Evolutionary conservation across 2,888 invertebrate genomes (phyloP).

Genomic region (Rapana venosa): DNA sequence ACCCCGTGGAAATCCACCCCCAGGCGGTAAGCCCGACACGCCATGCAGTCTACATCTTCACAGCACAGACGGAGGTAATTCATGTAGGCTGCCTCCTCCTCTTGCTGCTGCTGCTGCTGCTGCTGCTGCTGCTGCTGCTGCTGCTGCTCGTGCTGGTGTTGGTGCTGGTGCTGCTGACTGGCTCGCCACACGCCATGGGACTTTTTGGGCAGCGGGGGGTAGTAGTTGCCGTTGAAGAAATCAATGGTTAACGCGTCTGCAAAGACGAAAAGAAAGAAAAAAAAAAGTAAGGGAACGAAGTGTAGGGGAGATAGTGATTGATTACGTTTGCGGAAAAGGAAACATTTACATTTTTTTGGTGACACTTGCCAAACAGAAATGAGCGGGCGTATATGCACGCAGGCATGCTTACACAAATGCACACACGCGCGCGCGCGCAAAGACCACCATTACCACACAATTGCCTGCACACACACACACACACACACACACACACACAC

Average conservation of each 20-base stretch:
- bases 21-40: slow-evolving; percentile 47
- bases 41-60: slow-evolving; percentile 51
- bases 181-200: background rate
- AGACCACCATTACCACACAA: too few species aligned
- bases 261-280: slow-evolving; percentile 35
- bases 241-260: slow-evolving; percentile 69
- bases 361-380: too few species aligned
- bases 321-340: too few species aligned
- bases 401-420: too few species aligned
- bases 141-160: background rate
- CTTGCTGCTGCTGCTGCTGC: background rate
- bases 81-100: background rate
- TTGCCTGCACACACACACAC: too few species aligned
- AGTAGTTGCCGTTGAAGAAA: slow-evolving; percentile 54
- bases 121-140: background rate
- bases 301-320: too few species aligned
- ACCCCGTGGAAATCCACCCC: slow-evolving; percentile 40
- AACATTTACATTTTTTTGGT: too few species aligned
- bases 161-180: background rate
- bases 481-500: too few species aligned
- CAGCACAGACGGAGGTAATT: slow-evolving; percentile 44
- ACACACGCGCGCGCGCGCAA: too few species aligned
- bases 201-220: slow-evolving; percentile 21
- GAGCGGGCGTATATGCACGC: too few species aligned
- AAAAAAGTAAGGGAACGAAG: background rate